Evolutionary conservation across 2,888 invertebrate species (phyloP), one percentile per base, ranked within the genome.

Genomic region (Acleris sparsana): DNA sequence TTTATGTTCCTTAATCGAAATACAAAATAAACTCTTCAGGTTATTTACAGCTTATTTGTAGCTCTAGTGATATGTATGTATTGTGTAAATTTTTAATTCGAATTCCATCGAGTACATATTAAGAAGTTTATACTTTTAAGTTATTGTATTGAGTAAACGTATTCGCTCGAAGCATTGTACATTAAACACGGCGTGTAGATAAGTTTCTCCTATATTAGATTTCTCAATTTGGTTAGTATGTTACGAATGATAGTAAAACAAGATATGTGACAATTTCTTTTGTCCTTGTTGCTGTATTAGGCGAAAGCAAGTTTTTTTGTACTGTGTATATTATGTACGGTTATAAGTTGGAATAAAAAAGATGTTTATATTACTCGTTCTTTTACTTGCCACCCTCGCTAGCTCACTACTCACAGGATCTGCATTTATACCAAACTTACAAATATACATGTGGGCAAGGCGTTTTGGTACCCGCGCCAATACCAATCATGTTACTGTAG

Each of bases 261-360:
- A 87, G 83, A 84, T 84, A 86, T 85, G 91, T 81, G 92, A 87
- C 90, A 90, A 90, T 91, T 92, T 92, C 73, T 88, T 90, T 91
- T 91, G 89, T 92, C 92, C 86, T 87, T 86, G 87, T 88, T 88
- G 91, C 92, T 93, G 92, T 88, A 88, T 85, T 89, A 90, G 85
- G 82, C 85, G 89, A 91, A 92, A 92, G 93, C 94, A 89, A 88
- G 85, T 94, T 95, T 95, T 95, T 95, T 96, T 95, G 95, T 96
- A 95, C 95, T 95, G 95, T 96, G 95, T 95, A 95, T 95, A 93
- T 92, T 91, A 95, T 95, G 95, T 95, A 95, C 94, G 95, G 95
- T 94, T 94, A 94, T 95, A 95, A 95, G 92, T 91, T 92, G 92
- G 89, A 91, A 92, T 91, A 92, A 92, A 92, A 89, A 92, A 91